Percentiles rank a stretch among this genome's conserved stretches.
These are phyloP conservation scores for Anas acuta DNA, from an alignment of 2,797 vertebrate genomes.

Conservation along the genomic window DNA sequence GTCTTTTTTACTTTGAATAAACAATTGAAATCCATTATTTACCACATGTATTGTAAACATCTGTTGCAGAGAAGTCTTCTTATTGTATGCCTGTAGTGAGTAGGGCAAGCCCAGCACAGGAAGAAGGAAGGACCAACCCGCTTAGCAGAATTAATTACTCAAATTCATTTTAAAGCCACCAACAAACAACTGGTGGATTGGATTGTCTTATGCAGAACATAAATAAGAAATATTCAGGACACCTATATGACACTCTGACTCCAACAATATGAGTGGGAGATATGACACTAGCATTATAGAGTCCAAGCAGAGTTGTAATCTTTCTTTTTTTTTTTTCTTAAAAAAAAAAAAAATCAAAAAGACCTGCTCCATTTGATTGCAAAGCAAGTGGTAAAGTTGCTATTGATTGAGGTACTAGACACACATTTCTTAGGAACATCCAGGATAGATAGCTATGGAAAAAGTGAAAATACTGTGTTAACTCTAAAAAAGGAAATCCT, in stretches of 20 bases:
- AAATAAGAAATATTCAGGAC: conserved; percentile 30
- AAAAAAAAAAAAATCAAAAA: neutral
- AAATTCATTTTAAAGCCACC: conserved; percentile 32
- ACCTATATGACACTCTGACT: neutral
- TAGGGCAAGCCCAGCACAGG: conserved; percentile 34
- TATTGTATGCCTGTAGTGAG: conserved; percentile 38
- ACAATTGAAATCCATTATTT: conserved; percentile 66
- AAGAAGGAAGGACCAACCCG: conserved; percentile 64
- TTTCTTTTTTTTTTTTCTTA: neutral
- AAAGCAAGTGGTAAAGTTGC: neutral
- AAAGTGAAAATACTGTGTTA: neutral
- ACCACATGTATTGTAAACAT: conserved; percentile 62
- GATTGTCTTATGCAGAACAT: neutral
- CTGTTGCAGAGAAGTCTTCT: conserved; percentile 32
- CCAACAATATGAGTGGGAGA: neutral
- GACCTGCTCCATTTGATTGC: neutral
- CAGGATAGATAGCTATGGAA: neutral
- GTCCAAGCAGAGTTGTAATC: neutral
- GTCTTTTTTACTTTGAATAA: conserved; percentile 15
- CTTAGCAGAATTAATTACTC: neutral
- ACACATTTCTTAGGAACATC: neutral
- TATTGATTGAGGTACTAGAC: neutral
- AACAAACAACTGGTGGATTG: conserved; percentile 2
- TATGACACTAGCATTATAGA: neutral
- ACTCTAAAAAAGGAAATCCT: neutral